Base-by-base conservation (phyloP, 30 jellyfish, hydroid and myxozoan species). In the Hydra vulgaris region DNA sequence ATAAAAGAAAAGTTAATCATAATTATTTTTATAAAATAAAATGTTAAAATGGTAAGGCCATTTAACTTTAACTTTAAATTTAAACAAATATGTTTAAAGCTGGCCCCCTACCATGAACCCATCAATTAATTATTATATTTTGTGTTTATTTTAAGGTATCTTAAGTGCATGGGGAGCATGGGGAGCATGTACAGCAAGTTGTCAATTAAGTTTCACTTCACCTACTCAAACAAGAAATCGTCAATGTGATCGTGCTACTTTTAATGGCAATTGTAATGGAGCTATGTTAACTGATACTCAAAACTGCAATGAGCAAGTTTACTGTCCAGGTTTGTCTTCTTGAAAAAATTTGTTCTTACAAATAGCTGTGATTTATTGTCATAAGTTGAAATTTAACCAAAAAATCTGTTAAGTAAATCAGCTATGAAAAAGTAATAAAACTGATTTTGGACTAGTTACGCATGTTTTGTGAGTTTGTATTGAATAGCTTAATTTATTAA, bases 301-400 rank as follows among this genome's bases (percentile, higher is more conserved):
- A 23, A 27, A 17, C 0, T 75, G 83, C 56, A 75, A 75, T 21
- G 83, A 7, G n/a, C 73, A 70, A 25, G 77, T 75, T 0, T 26
- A 25, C 16, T 75, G 83, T 26, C 74, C 69, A 75, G 83, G 83
- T 26, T 15, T 23, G 83, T 25, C 21, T 1, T 75, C 73, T 75
- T n/a, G n/a, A 17, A 23, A 25, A 21, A 71, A 0, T 73, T 26
- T 40, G 61, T 3, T 40, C 8, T 40, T 40, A n/a, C n/a, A n/a
- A n/a, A n/a, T n/a, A n/a, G n/a, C n/a, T n/a, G n/a, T n/a, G n/a
- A n/a, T n/a, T n/a, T n/a, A n/a, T n/a, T n/a, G n/a, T n/a, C n/a
- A n/a, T 40, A 3, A 40, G 61, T 40, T 40, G 5, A 40, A 5
- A 40, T 40, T 40, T 3, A 40, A 40, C 61, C 12, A 3, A 12